Evolutionary conservation across 2,888 invertebrate species (phyloP).

Genomic region (Pseudanteris insignis): DNA sequence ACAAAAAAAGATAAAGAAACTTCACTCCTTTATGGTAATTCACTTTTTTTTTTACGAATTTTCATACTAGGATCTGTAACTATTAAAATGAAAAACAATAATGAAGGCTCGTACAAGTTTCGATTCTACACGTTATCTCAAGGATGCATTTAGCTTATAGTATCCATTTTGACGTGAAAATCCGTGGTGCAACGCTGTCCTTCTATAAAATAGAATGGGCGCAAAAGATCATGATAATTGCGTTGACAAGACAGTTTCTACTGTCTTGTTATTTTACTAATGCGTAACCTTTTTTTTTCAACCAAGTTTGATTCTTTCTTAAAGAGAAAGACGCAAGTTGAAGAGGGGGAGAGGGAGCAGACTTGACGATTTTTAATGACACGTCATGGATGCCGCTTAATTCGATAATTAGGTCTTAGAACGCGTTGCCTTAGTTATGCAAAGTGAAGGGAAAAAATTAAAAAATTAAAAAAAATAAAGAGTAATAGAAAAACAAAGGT

Average conservation of each 20-base stretch:
- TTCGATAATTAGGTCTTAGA: constrained; percentile 40
- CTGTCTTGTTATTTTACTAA: constrained; percentile 2
- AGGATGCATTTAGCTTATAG: constrained; percentile 26
- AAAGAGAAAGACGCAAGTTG: no score
- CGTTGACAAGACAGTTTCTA: constrained; percentile 12
- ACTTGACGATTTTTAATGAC: constrained; percentile 19
- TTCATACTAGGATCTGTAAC: background rate
- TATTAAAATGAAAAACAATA: constrained; percentile 22
- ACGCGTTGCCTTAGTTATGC: constrained; percentile 44
- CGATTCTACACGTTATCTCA: constrained; percentile 15
- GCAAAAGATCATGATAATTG: constrained; percentile 11
- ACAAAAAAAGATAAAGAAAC: no score
- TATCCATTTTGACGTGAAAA: constrained; percentile 10
- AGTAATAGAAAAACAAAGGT: constrained; percentile 5
- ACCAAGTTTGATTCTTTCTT: constrained; percentile 10
- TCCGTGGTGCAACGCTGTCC: constrained; percentile 23
- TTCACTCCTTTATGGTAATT: background rate
- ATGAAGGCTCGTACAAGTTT: constrained; percentile 21
- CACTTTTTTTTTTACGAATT: background rate
- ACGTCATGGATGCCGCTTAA: constrained; percentile 33
- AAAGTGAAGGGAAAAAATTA: constrained; percentile 11
- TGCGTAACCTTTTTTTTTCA: no score
- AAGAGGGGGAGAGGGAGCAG: background rate
- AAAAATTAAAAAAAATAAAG: constrained; percentile 7
- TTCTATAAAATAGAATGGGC: constrained; percentile 1